Evolutionary conservation across 1,140 invertebrate genomes (phyloP).

Genomic region (Micrasema minimum): DNA sequence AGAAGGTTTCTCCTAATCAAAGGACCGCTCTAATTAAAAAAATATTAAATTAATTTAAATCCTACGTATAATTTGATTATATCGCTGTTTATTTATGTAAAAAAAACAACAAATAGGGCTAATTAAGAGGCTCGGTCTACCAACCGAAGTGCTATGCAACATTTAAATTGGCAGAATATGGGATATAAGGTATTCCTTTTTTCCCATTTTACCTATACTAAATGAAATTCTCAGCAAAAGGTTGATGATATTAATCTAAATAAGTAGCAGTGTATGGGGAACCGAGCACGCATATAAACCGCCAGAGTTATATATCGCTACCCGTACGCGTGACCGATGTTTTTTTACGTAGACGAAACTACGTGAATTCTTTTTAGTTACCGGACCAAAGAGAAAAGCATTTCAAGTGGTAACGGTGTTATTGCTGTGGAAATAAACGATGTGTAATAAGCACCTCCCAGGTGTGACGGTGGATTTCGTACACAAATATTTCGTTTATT

Average conservation of each 20-base stretch:
- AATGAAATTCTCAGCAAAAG: too few relatives aligned
- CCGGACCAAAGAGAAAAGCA: slow-evolving; percentile 37
- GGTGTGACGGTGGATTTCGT: slow-evolving; percentile 31
- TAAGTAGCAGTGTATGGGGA: too few relatives aligned
- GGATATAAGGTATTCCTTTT: background rate
- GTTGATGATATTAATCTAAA: background rate
- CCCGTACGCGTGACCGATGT: slow-evolving; percentile 36
- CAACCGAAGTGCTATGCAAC: slow-evolving; percentile 15
- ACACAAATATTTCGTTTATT: slow-evolving; percentile 32
- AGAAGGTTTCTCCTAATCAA: too few relatives aligned
- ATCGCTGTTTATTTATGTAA: too few relatives aligned
- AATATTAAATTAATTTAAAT: too few relatives aligned
- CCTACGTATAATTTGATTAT: too few relatives aligned
- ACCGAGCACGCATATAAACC: background rate
- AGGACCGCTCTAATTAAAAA: too few relatives aligned
- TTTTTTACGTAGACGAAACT: slow-evolving; percentile 20
- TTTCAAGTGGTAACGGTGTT: slow-evolving; percentile 29
- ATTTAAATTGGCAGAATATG: slow-evolving; percentile 2
- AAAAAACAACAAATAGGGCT: background rate
- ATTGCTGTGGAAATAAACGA: slow-evolving; percentile 33
- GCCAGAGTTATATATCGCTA: slow-evolving; percentile 15
- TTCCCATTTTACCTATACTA: background rate
- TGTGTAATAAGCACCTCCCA: slow-evolving; percentile 38
- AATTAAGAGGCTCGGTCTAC: slow-evolving; percentile 9
- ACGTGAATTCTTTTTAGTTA: slow-evolving; percentile 35